A percentile compares a stretch with the other conserved stretches of the same genome.
phyloP scores from a whole-genome alignment of 2,888 invertebrate species.

The Drosophila paracracens region DNA sequence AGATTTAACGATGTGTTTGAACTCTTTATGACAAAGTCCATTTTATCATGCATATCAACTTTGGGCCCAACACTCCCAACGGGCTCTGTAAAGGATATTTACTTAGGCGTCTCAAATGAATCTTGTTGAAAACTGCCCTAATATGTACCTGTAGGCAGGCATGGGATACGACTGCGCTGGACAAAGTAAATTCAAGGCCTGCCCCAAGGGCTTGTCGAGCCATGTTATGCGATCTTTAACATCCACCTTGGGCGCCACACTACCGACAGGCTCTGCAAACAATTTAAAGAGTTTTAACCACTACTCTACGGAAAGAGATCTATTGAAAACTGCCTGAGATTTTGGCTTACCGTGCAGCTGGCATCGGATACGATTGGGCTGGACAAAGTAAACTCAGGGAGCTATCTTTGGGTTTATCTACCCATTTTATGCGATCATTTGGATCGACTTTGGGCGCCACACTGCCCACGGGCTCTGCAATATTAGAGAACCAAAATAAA shows the following conservation, averaged over 20 bases:
- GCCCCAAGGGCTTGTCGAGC: constrained; percentile 85
- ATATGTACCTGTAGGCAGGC: constrained; percentile 86
- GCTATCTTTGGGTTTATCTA: constrained; percentile 83
- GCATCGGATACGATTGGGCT: constrained; percentile 91
- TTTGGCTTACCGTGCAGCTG: constrained; percentile 85
- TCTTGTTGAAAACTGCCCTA: constrained; percentile 55
- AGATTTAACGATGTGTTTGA: constrained; percentile 81
- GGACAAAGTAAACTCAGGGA: constrained; percentile 90
- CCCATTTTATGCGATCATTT: constrained; percentile 88
- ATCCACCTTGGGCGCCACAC: constrained; percentile 89
- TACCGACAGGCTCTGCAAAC: constrained; percentile 88
- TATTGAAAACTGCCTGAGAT: constrained; percentile 57
- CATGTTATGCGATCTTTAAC: constrained; percentile 88
- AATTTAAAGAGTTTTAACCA: constrained; percentile 1
- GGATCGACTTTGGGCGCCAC: constrained; percentile 89
- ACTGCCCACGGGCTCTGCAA: constrained; percentile 89
- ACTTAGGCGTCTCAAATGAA: neutral
- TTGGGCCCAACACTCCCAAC: constrained; percentile 87
- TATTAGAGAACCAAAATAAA: neutral
- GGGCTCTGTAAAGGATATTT: constrained; percentile 82
- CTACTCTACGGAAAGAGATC: neutral
- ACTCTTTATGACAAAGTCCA: constrained; percentile 78
- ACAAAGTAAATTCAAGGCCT: constrained; percentile 89
- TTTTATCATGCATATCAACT: constrained; percentile 86
- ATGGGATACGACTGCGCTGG: constrained; percentile 92